Evolutionary conservation across 2,888 invertebrate species (phyloP), one percentile per base, ranked within the genome.

Genomic region (Apodemia duryi): DNA sequence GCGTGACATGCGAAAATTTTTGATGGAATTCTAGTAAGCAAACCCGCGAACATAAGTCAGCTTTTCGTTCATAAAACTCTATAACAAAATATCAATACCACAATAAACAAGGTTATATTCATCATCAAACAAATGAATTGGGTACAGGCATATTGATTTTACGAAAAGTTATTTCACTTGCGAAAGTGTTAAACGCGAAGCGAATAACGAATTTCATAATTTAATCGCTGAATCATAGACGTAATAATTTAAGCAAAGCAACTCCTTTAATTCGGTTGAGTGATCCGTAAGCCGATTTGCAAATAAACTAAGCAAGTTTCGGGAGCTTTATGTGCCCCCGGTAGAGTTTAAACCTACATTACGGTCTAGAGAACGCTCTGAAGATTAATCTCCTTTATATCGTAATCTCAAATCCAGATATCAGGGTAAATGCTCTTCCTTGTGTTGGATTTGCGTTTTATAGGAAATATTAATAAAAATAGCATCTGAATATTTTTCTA

Each of bases 401-500:
- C 7, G 38, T 77, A 77, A 81, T 81, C 81, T 68, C 73, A 72
- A 80, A 84, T 84, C 78, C 77, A 69, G 71, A 73, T 73, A 74
- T 75, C 72, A 11, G 13, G 62, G 69, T 71, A 69, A 76, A 80
- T 78, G 77, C 75, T 77, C 82, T 88, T 88, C 86, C 84, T 84
- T 75, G 78, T 85, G 78, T 73, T 77, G 81, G 83, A 83, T 83
- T 83, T 81, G 76, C 79, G 80, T 82, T 79, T 68, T 74, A 69
- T 74, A 75, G 77, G 77, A 73, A 75, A 10, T 43, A 43, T 43
- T 43, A 43, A 77, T 84, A 88, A 87, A 52, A 81, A 86, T 86
- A 86, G 86, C 86, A 86, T 85, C 86, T 74, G 87, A 87, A 85
- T 86, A 88, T 88, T 88, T 88, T 88, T 88, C 89, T 88, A 89